Percentiles rank a stretch among this genome's conserved stretches.
Conservation (phyloP, 37 sponge, comb jelly and placozoan genomes). For the Haliclona indistincta region DNA sequence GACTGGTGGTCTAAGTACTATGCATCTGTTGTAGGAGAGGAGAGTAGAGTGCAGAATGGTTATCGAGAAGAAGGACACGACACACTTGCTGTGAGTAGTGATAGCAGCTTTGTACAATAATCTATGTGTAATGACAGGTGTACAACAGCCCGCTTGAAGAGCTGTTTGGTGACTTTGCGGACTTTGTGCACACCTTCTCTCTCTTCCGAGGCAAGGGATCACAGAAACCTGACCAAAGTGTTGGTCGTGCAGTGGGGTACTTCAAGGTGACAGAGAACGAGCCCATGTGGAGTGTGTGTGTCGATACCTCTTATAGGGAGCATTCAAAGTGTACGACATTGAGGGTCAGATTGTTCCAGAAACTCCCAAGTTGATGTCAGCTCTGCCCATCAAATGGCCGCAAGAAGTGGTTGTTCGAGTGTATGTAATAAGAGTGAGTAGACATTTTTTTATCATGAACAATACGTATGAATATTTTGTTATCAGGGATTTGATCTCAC, state of each 20-base stretch:
- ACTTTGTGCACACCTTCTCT: slow-evolving; percentile 65
- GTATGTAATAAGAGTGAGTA: slow-evolving; percentile 62
- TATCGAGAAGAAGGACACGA: slow-evolving; percentile 59
- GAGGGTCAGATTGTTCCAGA: slow-evolving; percentile 55
- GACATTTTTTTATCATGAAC: not conserved
- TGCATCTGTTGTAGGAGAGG: slow-evolving; percentile 32
- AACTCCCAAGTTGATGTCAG: slow-evolving; percentile 44
- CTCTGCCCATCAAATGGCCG: slow-evolving; percentile 38
- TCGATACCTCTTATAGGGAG: slow-evolving; percentile 59
- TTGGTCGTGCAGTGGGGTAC: slow-evolving; percentile 46
- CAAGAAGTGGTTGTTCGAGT: slow-evolving; percentile 66
- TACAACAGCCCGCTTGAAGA: slow-evolving; percentile 42
- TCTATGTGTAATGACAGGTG: slow-evolving; percentile 14
- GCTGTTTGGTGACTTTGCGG: slow-evolving; percentile 53
- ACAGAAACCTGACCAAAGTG: slow-evolving; percentile 42
- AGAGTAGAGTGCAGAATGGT: slow-evolving; percentile 23
- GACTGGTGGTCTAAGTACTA: slow-evolving; percentile 92
- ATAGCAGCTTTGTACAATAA: no score
- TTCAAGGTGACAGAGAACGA: slow-evolving; percentile 44
- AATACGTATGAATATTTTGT: not conserved
- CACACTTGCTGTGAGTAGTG: slow-evolving; percentile 26
- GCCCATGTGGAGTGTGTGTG: not conserved
- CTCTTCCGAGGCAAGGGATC: slow-evolving; percentile 76
- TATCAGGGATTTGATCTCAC: slow-evolving; percentile 56
- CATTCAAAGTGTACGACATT: slow-evolving; percentile 75